A percentile compares a stretch with the other conserved stretches of the same genome.
phyloP scores from a whole-genome alignment of 2,797 vertebrate genomes.

The Platyrinchus mystaceus region DNA sequence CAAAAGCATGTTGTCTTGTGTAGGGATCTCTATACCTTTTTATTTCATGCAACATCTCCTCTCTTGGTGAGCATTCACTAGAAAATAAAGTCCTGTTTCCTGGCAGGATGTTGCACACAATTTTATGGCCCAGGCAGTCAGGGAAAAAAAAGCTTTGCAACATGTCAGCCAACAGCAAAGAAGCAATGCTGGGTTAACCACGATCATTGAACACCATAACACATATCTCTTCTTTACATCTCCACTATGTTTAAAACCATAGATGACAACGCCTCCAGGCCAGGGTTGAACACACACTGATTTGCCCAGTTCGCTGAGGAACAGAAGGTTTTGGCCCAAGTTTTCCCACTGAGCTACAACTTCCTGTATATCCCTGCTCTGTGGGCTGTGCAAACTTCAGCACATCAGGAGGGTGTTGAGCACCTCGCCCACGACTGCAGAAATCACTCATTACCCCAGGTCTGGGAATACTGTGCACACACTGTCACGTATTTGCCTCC shows the following conservation, averaged over 20 bases:
- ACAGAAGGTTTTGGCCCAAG: neutral
- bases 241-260: neutral
- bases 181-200: neutral
- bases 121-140: neutral
- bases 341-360: neutral
- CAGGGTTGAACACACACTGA: neutral
- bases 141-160: neutral
- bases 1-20: neutral
- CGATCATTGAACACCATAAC: neutral
- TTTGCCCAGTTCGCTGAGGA: neutral
- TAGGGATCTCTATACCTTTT: neutral
- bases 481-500: neutral
- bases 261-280: neutral
- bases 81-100: neutral
- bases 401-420: neutral
- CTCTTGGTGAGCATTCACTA: neutral
- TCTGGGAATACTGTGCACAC: neutral
- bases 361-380: accelerated
- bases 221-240: neutral
- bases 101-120: neutral
- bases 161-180: accelerated
- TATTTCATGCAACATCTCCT: neutral
- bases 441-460: neutral
- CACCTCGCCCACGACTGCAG: neutral
- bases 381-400: neutral